Conservation (phyloP, 2,113 vertebrate genomes). For the Tragelaphus scriptus region DNA sequence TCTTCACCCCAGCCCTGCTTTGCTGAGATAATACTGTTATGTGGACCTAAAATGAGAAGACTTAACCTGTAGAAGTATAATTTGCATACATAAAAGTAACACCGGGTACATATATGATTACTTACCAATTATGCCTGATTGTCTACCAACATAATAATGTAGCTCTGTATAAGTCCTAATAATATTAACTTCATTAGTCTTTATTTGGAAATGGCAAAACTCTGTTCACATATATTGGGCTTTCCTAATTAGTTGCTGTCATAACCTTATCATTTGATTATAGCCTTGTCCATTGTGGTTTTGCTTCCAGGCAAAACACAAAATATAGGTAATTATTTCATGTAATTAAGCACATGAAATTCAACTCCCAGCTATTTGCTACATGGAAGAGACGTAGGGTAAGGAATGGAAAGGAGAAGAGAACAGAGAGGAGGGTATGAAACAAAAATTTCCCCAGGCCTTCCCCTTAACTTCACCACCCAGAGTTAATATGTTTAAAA, state of each 20-base stretch:
- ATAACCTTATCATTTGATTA: not conserved
- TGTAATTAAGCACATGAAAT: conserved; percentile 7
- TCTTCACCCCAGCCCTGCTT: not conserved
- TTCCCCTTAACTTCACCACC: not conserved
- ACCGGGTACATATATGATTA: not conserved
- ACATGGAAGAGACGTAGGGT: not conserved
- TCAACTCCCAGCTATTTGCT: not conserved
- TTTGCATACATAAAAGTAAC: not conserved
- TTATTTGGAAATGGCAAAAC: conserved; percentile 8
- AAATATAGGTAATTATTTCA: not conserved
- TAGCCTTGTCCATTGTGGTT: not conserved
- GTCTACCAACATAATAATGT: not conserved
- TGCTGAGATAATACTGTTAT: not conserved
- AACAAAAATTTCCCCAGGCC: not conserved
- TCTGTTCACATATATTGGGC: not conserved
- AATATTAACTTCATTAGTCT: not conserved
- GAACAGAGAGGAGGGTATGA: not conserved
- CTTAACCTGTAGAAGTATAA: not conserved
- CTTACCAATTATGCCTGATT: not conserved
- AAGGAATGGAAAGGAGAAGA: not conserved
- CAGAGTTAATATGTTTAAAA: conserved; percentile 20
- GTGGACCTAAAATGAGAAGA: not conserved
- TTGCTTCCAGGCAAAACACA: not conserved
- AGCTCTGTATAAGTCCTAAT: not conserved
- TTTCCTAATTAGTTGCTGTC: not conserved